Base-by-base conservation (phyloP, 2,888 invertebrate genomes). In the Crematogaster levior region DNA sequence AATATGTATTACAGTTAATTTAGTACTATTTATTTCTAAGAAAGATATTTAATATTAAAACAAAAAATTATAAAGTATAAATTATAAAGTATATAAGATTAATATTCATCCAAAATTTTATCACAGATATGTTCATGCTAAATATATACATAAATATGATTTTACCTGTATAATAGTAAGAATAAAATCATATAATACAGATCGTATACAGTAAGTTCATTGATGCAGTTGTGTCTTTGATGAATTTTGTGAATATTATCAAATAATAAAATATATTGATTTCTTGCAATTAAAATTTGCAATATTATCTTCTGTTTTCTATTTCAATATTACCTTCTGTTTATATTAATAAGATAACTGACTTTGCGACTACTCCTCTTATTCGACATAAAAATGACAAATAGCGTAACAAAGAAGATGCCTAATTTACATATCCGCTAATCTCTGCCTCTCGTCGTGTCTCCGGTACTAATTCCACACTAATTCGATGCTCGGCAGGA, bases 301-400 rank as follows among this genome's bases (percentile, higher is more conserved):
- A 34, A 58, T 37, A 30, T 40, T n/a, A 40, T 6, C 21, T n/a
- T n/a, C n/a, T n/a, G n/a, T 34, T 34, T 34, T 34, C 34, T 34
- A 6, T n/a, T n/a, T n/a, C n/a, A 34, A 34, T 34, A 34, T 34
- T 34, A 34, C 4, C 6, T 27, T 6, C 30, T 48, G 30, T 81
- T 84, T 34, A 30, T 5, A 6, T 83, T 65, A 70, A n/a, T 27
- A 15, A 65, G 40, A 80, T 84, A 60, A 48, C 53, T 40, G 70
- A 60, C 51, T 61, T 83, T 80, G 56, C 37, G 10, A 65, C 70
- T 83, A 86, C 82, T 82, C 53, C 48, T 61, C 81, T 80, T 84
- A 65, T n/a, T n/a, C n/a, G n/a, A n/a, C n/a, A 84, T 85, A 91
- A 90, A 92, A 92, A 92, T 92, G 92, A 92, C 88, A 92, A 91